Evolutionary conservation across 2,888 invertebrate genomes (phyloP), one percentile per base, ranked within the genome.

Genomic region (Saturnia pavonia): DNA sequence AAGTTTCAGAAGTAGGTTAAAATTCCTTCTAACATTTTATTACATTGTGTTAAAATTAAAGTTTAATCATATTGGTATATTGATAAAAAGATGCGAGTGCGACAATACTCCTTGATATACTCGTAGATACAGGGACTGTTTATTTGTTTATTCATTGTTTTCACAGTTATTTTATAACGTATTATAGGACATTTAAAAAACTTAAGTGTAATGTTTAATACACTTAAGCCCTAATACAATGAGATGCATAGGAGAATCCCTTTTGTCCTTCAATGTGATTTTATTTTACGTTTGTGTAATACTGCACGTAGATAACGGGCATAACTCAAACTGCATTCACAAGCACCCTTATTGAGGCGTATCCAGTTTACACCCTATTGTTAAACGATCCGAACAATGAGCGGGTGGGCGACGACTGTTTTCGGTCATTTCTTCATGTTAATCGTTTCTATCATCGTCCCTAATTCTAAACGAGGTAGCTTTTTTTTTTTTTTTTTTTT

Each of bases 281-380:
- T 60, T 25, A 25, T 25, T 60, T 3, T 27, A 25, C 27, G 27
- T 60, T 60, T 27, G 14, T 11, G 27, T 60, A 60, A 60, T 27
- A 27, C 14, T 40, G 40, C 40, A 63, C 63, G 40, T 40, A 65
- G 40, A 40, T 16, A 40, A 40, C n/a, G n/a, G 19, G 11, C n/a
- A 40, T 65, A 34, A 34, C 19, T 34, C 63, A 34, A 57, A 65
- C 65, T 34, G 8, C 65, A 40, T 65, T 65, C 19, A 65, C 40
- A 40, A 65, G 65, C 40, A 65, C n/a, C 65, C 65, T 65, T 65
- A 65, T 65, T 65, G 65, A 65, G n/a, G 65, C 65, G 65, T 65
- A 65, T n/a, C 34, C 40, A 65, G 65, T 40, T 40, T 65, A 9
- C 65, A 65, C 65, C 40, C 65, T 65, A 65, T 40, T 65, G 65